Base-by-base conservation (phyloP, 2,888 invertebrate species). In the Archips crataeganus region DNA sequence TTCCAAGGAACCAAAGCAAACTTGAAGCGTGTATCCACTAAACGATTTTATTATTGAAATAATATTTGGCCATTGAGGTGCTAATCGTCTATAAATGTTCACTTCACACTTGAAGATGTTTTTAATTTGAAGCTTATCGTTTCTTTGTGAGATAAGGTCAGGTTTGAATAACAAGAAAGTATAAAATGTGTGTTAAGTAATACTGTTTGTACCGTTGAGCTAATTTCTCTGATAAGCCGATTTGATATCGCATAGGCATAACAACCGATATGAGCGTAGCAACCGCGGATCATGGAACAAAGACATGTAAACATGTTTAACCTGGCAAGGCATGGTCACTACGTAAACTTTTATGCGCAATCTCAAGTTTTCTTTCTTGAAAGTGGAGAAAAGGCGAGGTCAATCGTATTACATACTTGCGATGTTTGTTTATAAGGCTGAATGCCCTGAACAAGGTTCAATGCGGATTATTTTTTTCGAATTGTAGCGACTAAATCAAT, bases 131-230 rank as follows among this genome's bases (percentile, higher is more conserved):
- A 61, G 49, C 39, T 47, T 51, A 62, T 70, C 51, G 62, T 54
- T 51, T 39, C 32, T 36, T 32, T 1, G 23, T 49, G 15, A 65
- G 60, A 66, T 60, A 66, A 65, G 65, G 47, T 49, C 49, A 67
- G 51, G 13, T 34, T 23, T 49, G 47, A 72, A 68, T 72, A 73
- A 69, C 69, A 73, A 63, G 73, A 69, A 73, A 73, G 73, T 73
- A 64, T n/a, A n/a, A n/a, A n/a, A n/a, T 63, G 47, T 63, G 47
- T 73, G 68, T 69, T 64, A 64, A 69, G 63, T 73, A 69, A 64
- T 69, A 49, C 9, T 63, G 45, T 65, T 61, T 69, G 61, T 42
- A 51, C 49, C 39, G 69, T 32, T 70, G 64, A 64, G 69, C 69
- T 60, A 69, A 73, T 64, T 69, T 69, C 68, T 42, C 15, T 39